Conservation (phyloP, 2,888 invertebrate species). For the Lycia hirtaria region DNA sequence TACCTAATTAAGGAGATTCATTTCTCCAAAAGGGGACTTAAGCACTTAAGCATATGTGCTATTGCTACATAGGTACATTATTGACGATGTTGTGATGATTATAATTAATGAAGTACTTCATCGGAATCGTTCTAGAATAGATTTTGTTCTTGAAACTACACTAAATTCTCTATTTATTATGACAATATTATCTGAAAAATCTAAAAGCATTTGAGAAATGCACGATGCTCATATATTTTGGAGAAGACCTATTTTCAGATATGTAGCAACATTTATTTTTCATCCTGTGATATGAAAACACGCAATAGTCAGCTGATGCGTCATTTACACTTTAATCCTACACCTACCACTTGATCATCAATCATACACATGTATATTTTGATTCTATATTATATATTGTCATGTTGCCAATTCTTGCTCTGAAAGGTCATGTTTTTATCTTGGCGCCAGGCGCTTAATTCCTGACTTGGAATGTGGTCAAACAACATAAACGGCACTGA, state of each 20-base stretch:
- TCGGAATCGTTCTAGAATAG: too few species aligned
- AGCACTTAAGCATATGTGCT: too few species aligned
- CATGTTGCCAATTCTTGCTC: conserved; percentile 3
- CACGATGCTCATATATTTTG: conserved; percentile 3
- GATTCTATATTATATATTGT: not conserved
- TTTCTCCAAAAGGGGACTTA: too few species aligned
- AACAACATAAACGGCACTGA: conserved; percentile 13
- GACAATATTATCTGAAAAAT: not conserved
- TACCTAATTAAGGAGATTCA: too few species aligned
- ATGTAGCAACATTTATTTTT: conserved; percentile 18
- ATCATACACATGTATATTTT: not conserved
- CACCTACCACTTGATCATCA: conserved; percentile 6
- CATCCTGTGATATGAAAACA: conserved; percentile 18
- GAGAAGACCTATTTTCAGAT: conserved; percentile 13
- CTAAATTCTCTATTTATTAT: not conserved
- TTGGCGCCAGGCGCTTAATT: conserved; percentile 19
- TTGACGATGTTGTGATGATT: too few species aligned
- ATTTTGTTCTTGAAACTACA: not conserved
- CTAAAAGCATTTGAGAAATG: not conserved
- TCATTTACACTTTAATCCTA: conserved; percentile 14
- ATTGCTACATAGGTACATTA: too few species aligned
- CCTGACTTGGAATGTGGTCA: conserved; percentile 19
- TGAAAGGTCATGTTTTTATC: conserved; percentile 7
- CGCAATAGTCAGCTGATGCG: conserved; percentile 24
- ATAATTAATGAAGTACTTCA: too few species aligned